A percentile compares a stretch with the other conserved stretches of the same genome.
These are phyloP conservation scores for Halichondria panicea DNA, from an alignment of 37 sponge, comb jelly and placozoan genomes.

Conservation along the genomic window DNA sequence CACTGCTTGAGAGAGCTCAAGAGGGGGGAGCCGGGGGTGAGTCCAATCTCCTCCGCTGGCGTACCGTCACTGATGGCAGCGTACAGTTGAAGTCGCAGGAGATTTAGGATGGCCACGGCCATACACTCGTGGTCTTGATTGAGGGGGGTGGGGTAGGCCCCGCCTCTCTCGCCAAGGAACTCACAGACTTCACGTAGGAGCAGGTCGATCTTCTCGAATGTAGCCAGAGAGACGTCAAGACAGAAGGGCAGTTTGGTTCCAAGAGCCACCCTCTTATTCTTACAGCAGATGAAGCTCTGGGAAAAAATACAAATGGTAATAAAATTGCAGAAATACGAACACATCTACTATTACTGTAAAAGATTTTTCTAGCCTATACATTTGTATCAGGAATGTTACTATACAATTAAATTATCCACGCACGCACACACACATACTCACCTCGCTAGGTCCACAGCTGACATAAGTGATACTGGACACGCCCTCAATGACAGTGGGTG, in stretches of 20 bases:
- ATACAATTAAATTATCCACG: not conserved
- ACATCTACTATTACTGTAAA: not conserved
- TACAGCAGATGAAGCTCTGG: constrained; percentile 74
- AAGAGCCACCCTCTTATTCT: constrained; percentile 10
- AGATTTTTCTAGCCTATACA: not conserved
- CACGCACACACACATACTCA: constrained; percentile 10
- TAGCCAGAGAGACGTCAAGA: constrained; percentile 63
- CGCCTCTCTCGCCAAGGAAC: constrained; percentile 23
- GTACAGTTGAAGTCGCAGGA: constrained; percentile 79
- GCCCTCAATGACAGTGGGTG: constrained; percentile 42
- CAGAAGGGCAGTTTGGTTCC: constrained; percentile 77
- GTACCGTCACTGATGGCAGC: constrained; percentile 62
- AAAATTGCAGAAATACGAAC: not conserved
- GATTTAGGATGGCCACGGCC: constrained; percentile 74
- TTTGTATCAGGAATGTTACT: not conserved
- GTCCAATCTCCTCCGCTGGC: constrained; percentile 45
- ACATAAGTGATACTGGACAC: constrained; percentile 37
- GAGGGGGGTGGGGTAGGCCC: constrained; percentile 32
- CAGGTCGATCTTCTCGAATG: constrained; percentile 72
- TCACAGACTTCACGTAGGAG: constrained; percentile 72
- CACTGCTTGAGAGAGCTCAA: constrained; percentile 83
- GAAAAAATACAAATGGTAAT: not conserved
- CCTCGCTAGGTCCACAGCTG: constrained; percentile 55
- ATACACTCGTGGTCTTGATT: constrained; percentile 85
- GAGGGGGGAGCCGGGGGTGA: constrained; percentile 64